These are phyloP conservation scores for Acrobasis suavella DNA, from an alignment of 2,888 invertebrate genomes.

Conservation along the genomic window DNA sequence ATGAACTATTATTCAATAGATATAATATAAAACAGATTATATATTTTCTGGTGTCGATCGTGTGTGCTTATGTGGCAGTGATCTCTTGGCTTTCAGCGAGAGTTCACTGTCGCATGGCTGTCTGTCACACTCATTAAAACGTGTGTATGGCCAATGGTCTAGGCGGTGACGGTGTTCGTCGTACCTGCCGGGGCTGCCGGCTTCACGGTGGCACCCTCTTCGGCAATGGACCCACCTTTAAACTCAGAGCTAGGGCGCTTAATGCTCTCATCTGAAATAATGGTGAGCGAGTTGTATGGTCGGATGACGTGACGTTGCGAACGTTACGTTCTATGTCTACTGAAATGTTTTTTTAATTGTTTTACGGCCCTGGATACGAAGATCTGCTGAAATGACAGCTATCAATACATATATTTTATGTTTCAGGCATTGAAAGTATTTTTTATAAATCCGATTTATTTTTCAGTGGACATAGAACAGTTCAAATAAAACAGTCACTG, in stretches of 20 bases:
- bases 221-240: slow-evolving; percentile 84
- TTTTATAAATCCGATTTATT: slow-evolving; percentile 20
- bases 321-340: slow-evolving; percentile 66
- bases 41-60: slow-evolving; percentile 73
- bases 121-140: slow-evolving; percentile 71
- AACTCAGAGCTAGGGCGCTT: slow-evolving; percentile 95
- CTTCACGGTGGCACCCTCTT: slow-evolving; percentile 70
- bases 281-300: slow-evolving; percentile 76
- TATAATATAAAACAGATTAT: slow-evolving; percentile 81
- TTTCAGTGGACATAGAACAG: slow-evolving; percentile 35
- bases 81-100: slow-evolving; percentile 57
- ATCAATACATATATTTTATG: slow-evolving; percentile 17
- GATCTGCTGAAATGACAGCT: slow-evolving; percentile 45
- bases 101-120: slow-evolving; percentile 72
- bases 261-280: slow-evolving; percentile 87
- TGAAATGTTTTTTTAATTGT: slow-evolving; percentile 33
- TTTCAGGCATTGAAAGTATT: slow-evolving; percentile 9
- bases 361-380: no score
- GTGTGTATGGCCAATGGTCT: slow-evolving; percentile 72
- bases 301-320: slow-evolving; percentile 62
- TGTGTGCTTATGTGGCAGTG: slow-evolving; percentile 77
- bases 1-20: slow-evolving; percentile 78
- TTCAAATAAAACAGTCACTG: slow-evolving; percentile 32
- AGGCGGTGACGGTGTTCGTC: slow-evolving; percentile 72
- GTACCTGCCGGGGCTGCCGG: slow-evolving; percentile 78